Conservation (phyloP, 2,113 vertebrate genomes). For the Paralichthys olivaceus region DNA sequence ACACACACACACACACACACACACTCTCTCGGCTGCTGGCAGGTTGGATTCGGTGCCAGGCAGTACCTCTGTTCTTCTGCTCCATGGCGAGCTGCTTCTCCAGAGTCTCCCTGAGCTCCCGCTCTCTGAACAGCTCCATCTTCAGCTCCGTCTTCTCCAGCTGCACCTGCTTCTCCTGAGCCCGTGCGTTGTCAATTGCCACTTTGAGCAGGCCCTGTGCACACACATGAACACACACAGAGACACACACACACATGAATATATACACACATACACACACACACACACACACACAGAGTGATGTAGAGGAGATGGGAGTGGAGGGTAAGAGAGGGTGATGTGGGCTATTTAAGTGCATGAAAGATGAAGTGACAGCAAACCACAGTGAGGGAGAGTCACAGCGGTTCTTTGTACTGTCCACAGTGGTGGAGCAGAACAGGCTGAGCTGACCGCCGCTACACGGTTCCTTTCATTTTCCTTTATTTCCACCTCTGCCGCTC, state of each 20-base stretch:
- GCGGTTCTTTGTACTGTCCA: slow-evolving; percentile 39
- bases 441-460: slow-evolving; percentile 30
- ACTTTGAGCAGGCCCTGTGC: slow-evolving; percentile 96
- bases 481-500: not conserved
- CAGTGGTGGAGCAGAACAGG: slow-evolving; percentile 31
- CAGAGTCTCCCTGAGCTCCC: slow-evolving; percentile 97
- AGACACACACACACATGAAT: not conserved
- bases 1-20: not conserved
- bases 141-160: slow-evolving; percentile 99
- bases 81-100: slow-evolving; percentile 98
- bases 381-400: slow-evolving; percentile 59
- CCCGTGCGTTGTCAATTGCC: slow-evolving; percentile 97
- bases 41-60: slow-evolving; percentile 30
- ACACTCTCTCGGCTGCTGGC: slow-evolving; percentile 12
- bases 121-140: slow-evolving; percentile 99
- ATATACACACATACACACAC: not conserved
- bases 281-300: not conserved
- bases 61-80: slow-evolving; percentile 98
- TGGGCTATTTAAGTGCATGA: slow-evolving; percentile 53
- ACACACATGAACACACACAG: slow-evolving; percentile 29
- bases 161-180: slow-evolving; percentile 99
- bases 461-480: slow-evolving; percentile 22
- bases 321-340: slow-evolving; percentile 37
- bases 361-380: slow-evolving; percentile 55
- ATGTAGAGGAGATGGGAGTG: not conserved